Conservation (phyloP, 2,113 vertebrate genomes). For the Anguilla rostrata region DNA sequence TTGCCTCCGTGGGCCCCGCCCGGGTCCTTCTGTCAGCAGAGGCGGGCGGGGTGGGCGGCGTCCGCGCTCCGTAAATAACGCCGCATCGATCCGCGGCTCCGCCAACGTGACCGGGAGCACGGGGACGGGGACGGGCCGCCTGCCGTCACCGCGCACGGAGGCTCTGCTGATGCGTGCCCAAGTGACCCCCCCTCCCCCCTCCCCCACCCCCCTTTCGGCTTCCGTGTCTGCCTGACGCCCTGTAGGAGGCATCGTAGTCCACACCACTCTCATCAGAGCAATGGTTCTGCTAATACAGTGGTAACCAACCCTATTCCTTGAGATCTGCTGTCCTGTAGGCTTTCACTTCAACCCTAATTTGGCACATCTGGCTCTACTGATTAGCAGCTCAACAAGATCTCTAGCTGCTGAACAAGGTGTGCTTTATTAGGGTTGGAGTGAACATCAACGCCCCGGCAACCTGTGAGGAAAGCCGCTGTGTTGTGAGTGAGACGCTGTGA, state of each 20-base stretch:
- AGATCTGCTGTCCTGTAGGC: too few species aligned
- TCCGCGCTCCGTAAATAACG: conserved; percentile 39
- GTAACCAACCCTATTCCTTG: too few species aligned
- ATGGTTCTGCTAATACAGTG: too few species aligned
- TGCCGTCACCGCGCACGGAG: conserved; percentile 22
- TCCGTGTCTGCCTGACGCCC: background rate
- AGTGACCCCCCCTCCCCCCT: background rate
- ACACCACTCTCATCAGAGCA: background rate
- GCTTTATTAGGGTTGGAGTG: too few species aligned
- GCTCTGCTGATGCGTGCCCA: background rate
- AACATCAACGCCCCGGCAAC: background rate
- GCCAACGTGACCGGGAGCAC: conserved; percentile 5
- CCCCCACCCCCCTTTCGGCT: background rate
- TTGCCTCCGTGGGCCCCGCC: conserved; percentile 18
- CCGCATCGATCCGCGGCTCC: conserved; percentile 24
- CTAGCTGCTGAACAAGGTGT: too few species aligned
- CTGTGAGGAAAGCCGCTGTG: background rate
- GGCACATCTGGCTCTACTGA: too few species aligned
- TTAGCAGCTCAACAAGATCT: too few species aligned
- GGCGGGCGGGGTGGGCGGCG: conserved; percentile 21
- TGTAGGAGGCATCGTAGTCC: background rate
- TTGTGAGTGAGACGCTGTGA: too few species aligned
- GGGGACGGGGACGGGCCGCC: background rate
- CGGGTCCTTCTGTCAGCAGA: conserved; percentile 32
- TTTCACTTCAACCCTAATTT: too few species aligned